phyloP scores from a whole-genome alignment of 1,140 invertebrate species.

The Nylanderia fulva region DNA sequence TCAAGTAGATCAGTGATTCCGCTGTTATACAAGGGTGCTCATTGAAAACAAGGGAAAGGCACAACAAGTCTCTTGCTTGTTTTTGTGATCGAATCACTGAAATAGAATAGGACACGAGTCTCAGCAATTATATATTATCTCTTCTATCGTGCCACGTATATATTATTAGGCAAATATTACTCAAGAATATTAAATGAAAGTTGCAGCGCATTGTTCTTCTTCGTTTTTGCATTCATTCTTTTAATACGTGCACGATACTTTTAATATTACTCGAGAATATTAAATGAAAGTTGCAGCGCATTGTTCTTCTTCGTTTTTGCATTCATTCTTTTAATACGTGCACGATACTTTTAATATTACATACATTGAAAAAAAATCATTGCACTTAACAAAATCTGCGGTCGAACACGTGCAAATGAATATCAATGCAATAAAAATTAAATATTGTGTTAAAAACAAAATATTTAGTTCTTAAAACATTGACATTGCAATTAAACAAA shows the following conservation, averaged over 20 bases:
- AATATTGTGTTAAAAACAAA: too few species aligned
- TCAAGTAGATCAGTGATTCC: not conserved
- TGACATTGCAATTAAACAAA: too few species aligned
- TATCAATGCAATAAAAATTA: too few species aligned
- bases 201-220: not conserved
- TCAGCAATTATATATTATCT: not conserved
- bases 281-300: not conserved
- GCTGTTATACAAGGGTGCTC: not conserved
- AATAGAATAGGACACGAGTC: not conserved
- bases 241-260: too few species aligned
- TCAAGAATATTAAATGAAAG: not conserved
- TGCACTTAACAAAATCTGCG: too few species aligned
- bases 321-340: too few species aligned
- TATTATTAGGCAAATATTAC: not conserved
- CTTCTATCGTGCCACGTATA: not conserved
- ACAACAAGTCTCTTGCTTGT: not conserved
- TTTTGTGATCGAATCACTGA: conserved; percentile 27
- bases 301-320: not conserved
- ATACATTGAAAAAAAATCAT: too few species aligned
- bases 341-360: too few species aligned
- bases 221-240: not conserved
- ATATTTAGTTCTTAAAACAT: too few species aligned
- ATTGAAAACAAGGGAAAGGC: not conserved
- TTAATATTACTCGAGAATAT: not conserved
- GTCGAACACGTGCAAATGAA: too few species aligned